Conservation (phyloP, 2,113 vertebrate species). For the Sterna hirundo region DNA sequence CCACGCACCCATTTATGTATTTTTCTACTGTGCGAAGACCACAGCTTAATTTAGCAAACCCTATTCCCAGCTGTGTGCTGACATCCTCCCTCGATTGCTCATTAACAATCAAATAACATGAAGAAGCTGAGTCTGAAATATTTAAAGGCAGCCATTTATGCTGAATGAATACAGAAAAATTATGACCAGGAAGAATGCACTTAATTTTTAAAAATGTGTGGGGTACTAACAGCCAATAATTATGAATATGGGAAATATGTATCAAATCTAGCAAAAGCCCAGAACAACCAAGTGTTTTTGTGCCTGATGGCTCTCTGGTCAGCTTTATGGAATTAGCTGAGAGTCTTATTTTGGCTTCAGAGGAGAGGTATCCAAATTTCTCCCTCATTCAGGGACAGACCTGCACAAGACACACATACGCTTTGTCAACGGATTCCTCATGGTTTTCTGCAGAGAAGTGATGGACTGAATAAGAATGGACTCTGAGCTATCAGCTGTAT, state of each 20-base stretch:
- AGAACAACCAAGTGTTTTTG: background rate
- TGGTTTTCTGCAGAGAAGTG: background rate
- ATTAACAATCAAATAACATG: background rate
- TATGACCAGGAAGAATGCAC: background rate
- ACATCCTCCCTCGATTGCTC: background rate
- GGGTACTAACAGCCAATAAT: background rate
- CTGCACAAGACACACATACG: background rate
- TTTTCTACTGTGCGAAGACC: background rate
- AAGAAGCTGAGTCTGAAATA: constrained; percentile 10
- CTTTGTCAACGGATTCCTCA: constrained; percentile 14
- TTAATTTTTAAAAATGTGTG: background rate
- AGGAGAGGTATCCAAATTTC: background rate
- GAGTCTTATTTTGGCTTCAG: background rate
- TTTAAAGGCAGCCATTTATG: background rate
- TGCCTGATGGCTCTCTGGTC: background rate
- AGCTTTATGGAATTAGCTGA: background rate
- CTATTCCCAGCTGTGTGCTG: background rate
- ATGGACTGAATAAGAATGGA: background rate
- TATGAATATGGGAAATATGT: background rate
- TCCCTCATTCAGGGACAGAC: background rate
- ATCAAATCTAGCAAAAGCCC: background rate
- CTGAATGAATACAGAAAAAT: background rate
- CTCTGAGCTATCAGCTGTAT: background rate
- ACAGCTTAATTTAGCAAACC: background rate
- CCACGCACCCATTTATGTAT: background rate